A percentile compares a stretch with the other conserved stretches of the same genome.
These are phyloP conservation scores for Enteromius viviparus DNA, from an alignment of 2,797 vertebrate genomes.

Conservation along the genomic window DNA sequence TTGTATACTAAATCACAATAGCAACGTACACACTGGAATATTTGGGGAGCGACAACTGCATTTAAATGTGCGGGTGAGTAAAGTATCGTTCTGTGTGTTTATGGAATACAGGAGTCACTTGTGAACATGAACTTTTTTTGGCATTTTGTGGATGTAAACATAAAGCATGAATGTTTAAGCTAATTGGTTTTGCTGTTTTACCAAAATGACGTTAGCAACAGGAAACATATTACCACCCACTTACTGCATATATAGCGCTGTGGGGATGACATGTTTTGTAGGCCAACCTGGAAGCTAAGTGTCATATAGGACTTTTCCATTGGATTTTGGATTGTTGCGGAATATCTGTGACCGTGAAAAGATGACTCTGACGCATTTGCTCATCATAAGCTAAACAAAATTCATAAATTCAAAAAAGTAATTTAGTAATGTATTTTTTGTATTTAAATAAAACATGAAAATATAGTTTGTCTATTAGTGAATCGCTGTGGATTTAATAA, in stretches of 20 bases:
- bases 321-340: background rate
- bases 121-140: background rate
- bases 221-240: too few species aligned
- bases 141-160: slow-evolving; percentile 10
- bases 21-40: background rate
- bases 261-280: background rate
- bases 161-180: slow-evolving; percentile 5
- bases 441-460: background rate
- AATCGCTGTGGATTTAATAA: background rate
- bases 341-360: background rate
- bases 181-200: background rate
- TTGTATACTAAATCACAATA: slow-evolving; percentile 22
- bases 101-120: slow-evolving; percentile 27
- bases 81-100: background rate
- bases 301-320: background rate
- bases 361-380: background rate
- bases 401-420: too few species aligned
- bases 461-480: background rate
- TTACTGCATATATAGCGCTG: background rate
- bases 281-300: background rate
- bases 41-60: background rate
- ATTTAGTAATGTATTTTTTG: background rate
- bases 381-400: background rate
- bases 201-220: background rate
- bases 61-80: slow-evolving; percentile 21